phyloP scores from a whole-genome alignment of 2,113 vertebrate genomes.

The Pontoporia blainvillei region DNA sequence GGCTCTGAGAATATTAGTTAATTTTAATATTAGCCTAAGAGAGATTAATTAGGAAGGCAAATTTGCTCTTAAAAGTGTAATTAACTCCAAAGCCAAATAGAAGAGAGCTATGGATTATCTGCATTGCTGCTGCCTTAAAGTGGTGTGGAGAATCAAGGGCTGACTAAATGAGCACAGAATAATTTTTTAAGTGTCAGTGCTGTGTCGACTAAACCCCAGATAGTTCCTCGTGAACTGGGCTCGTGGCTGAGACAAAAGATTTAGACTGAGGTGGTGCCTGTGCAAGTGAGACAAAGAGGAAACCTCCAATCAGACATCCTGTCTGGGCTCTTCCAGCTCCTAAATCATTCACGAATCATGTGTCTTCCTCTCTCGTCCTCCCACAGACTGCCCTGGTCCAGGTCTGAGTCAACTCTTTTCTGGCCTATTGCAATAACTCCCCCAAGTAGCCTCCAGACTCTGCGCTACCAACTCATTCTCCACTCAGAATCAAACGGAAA shows the following conservation, averaged over 20 bases:
- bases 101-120: conserved; percentile 23
- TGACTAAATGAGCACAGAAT: neutral
- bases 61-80: conserved; percentile 65
- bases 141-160: neutral
- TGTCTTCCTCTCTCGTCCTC: neutral
- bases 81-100: conserved; percentile 61
- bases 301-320: neutral
- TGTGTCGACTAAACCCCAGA: neutral
- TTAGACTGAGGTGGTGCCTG: neutral
- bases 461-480: neutral
- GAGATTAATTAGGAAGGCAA: conserved; percentile 67
- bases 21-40: conserved; percentile 64
- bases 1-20: conserved; percentile 50
- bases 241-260: neutral
- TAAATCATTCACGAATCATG: neutral
- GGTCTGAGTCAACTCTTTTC: neutral
- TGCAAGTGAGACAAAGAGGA: neutral
- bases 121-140: neutral
- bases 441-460: neutral
- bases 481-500: neutral
- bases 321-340: neutral
- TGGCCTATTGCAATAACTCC: neutral
- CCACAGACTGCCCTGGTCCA: neutral
- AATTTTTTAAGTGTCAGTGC: neutral
- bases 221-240: neutral